phyloP scores from a whole-genome alignment of 30 jellyfish, hydroid and myxozoan genomes.

The Aurelia coerulea region DNA sequence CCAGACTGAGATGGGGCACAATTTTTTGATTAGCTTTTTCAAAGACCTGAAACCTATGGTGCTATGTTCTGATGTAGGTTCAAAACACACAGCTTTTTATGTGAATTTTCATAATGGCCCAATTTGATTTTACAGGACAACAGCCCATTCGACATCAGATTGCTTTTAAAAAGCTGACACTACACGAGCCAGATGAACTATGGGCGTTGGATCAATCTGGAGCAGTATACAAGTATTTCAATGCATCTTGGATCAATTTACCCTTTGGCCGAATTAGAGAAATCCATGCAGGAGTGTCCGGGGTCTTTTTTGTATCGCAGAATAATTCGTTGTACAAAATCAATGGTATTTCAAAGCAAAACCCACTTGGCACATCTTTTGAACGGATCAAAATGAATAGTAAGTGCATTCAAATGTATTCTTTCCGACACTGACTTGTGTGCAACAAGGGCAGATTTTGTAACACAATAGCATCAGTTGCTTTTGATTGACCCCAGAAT shows the following conservation, averaged over 20 bases:
- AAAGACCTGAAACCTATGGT: too few species aligned
- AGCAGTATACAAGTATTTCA: conserved; percentile 12
- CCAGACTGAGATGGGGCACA: too few species aligned
- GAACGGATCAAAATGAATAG: not conserved
- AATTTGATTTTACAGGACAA: conserved; percentile 18
- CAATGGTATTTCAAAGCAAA: conserved; percentile 26
- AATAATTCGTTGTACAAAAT: conserved; percentile 19
- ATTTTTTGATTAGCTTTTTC: too few species aligned
- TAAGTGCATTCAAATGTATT: not conserved
- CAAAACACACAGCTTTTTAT: too few species aligned
- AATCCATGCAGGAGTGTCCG: conserved; percentile 23
- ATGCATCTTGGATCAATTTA: conserved; percentile 49
- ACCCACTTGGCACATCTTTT: conserved; percentile 43
- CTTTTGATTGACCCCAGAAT: too few species aligned
- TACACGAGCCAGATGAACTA: conserved; percentile 24
- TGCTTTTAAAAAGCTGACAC: conserved; percentile 4
- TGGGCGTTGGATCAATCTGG: conserved; percentile 54
- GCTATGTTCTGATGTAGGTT: too few species aligned
- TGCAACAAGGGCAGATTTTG: too few species aligned
- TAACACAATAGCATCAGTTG: too few species aligned
- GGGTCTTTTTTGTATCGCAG: conserved; percentile 21
- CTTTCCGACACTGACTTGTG: too few species aligned
- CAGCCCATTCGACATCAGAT: conserved; percentile 35
- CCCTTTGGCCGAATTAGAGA: conserved; percentile 15
- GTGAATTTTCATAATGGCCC: not conserved